Conservation (phyloP, 2,797 vertebrate species). For the Eutrigla gurnardus region DNA sequence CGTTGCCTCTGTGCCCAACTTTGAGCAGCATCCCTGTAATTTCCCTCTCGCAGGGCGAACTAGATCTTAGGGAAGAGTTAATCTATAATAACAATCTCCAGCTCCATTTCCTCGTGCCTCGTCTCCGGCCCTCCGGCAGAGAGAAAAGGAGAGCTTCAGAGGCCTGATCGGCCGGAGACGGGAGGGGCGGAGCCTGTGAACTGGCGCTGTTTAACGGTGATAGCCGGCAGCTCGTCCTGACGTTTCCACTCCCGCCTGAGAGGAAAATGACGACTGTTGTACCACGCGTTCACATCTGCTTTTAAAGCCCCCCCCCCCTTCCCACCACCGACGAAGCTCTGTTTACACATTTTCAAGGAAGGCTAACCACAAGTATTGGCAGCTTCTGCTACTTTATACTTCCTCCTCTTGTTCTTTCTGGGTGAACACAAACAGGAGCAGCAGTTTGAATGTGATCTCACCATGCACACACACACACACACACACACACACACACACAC, state of each 20-base stretch:
- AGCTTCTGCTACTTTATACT: slow-evolving; percentile 45
- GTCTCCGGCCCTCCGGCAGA: slow-evolving; percentile 47
- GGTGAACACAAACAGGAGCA: slow-evolving; percentile 20
- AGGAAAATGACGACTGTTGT: slow-evolving; percentile 45
- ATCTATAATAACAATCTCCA: slow-evolving; percentile 85
- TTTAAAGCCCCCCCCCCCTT: slow-evolving; percentile 32
- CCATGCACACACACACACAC: not conserved
- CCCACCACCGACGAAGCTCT: slow-evolving; percentile 34
- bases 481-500: too few relatives aligned
- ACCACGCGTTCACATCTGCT: slow-evolving; percentile 60
- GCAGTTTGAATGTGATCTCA: slow-evolving; percentile 34
- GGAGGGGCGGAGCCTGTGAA: too few relatives aligned
- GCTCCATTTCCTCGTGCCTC: slow-evolving; percentile 63
- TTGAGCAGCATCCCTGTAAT: slow-evolving; percentile 74
- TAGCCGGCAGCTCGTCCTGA: too few relatives aligned
- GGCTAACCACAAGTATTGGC: slow-evolving; percentile 53
- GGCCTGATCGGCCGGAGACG: slow-evolving; percentile 28
- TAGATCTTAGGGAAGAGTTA: slow-evolving; percentile 70
- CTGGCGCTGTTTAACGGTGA: too few relatives aligned
- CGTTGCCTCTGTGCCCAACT: slow-evolving; percentile 60
- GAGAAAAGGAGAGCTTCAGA: slow-evolving; percentile 30
- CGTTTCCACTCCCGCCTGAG: slow-evolving; percentile 42
- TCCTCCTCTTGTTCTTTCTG: slow-evolving; percentile 42
- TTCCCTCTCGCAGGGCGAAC: slow-evolving; percentile 65
- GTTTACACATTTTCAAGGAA: slow-evolving; percentile 65